Conservation (phyloP, 2,888 invertebrate species). For the Ophonus ardosiacus region DNA sequence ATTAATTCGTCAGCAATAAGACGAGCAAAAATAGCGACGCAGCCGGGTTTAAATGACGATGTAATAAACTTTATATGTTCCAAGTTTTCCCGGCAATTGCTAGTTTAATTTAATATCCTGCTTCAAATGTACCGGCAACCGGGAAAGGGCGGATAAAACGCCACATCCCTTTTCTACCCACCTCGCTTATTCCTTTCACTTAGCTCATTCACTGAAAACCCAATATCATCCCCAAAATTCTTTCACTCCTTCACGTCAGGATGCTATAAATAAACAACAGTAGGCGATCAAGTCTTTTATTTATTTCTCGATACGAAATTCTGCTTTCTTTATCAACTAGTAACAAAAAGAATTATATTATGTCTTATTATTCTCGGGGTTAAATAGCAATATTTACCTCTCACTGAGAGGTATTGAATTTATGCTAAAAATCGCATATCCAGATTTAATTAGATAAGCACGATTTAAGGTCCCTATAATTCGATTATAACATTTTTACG, state of each 20-base stretch:
- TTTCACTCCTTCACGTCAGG: neutral
- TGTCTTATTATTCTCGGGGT: too few species aligned
- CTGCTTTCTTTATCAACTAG: too few species aligned
- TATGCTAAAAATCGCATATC: too few species aligned
- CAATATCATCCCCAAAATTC: neutral
- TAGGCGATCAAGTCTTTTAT: too few species aligned
- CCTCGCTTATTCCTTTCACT: neutral
- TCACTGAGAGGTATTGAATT: too few species aligned
- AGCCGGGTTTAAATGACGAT: constrained; percentile 64
- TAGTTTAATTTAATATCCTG: constrained; percentile 71
- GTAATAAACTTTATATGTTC: constrained; percentile 68
- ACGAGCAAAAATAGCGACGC: constrained; percentile 67
- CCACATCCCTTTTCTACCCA: constrained; percentile 20
- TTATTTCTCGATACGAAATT: too few species aligned
- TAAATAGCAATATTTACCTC: too few species aligned
- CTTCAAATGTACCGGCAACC: constrained; percentile 64
- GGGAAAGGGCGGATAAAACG: constrained; percentile 11
- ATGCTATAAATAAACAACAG: too few species aligned
- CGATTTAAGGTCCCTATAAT: too few species aligned
- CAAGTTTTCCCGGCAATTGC: constrained; percentile 70
- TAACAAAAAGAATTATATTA: too few species aligned
- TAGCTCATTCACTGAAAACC: neutral
- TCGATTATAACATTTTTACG: too few species aligned
- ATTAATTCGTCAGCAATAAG: constrained; percentile 71
- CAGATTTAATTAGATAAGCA: too few species aligned